These are phyloP conservation scores for Noctuana brunneofusca DNA, from an alignment of 2,888 invertebrate genomes.

Conservation along the genomic window DNA sequence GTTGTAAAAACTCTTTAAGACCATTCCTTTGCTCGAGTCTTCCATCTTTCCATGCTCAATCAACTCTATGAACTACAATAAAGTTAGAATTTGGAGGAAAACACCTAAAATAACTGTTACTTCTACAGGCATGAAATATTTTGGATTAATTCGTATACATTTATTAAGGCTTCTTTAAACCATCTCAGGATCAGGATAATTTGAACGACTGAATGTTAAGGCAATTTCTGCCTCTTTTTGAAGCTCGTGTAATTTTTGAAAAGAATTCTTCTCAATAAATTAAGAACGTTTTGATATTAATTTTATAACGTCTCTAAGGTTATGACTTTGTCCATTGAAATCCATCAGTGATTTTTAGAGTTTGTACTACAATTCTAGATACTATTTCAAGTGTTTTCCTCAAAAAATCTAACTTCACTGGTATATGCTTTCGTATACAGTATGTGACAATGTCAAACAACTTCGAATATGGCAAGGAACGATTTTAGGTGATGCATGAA, in stretches of 20 bases:
- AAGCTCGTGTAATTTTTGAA: not conserved
- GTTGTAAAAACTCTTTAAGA: conserved; percentile 31
- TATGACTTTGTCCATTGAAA: not conserved
- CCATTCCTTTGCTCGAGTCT: conserved; percentile 61
- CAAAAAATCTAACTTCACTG: not conserved
- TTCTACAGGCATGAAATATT: not conserved
- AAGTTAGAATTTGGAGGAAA: conserved; percentile 36
- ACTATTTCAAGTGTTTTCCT: conserved; percentile 19
- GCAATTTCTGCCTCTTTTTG: not conserved
- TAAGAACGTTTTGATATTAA: too few relatives aligned
- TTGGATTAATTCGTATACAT: too few relatives aligned
- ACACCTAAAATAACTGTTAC: conserved; percentile 1
- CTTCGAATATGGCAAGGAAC: conserved; percentile 37
- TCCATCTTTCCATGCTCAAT: conserved; percentile 66
- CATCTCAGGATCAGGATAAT: not conserved
- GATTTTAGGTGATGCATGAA: conserved; percentile 46
- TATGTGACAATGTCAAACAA: conserved; percentile 44
- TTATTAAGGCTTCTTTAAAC: too few relatives aligned
- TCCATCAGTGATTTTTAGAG: not conserved
- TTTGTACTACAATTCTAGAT: not conserved
- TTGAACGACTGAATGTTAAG: not conserved
- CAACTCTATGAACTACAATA: conserved; percentile 39
- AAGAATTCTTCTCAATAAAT: too few relatives aligned
- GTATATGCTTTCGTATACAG: conserved; percentile 16
- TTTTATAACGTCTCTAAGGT: not conserved